A percentile compares a stretch with the other conserved stretches of the same genome.
phyloP scores from a whole-genome alignment of 2,797 vertebrate genomes.

The Falco naumanni region DNA sequence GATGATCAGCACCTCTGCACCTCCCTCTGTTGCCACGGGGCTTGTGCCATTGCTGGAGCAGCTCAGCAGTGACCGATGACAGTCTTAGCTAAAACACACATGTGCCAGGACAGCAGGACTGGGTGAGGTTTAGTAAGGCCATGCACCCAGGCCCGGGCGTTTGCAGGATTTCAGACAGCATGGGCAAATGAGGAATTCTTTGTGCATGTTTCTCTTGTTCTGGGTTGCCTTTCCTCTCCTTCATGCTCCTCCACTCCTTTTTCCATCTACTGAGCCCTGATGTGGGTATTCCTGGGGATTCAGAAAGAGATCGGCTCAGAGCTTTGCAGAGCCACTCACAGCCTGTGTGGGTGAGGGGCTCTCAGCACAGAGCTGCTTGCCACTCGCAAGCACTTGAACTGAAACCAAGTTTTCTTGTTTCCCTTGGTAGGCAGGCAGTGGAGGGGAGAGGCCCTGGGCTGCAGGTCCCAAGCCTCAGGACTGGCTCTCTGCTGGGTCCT shows the following conservation, averaged over 20 bases:
- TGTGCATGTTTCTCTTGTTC: not conserved
- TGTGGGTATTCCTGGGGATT: not conserved
- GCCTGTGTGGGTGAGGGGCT: not conserved
- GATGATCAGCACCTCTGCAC: not conserved
- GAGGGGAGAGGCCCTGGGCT: not conserved
- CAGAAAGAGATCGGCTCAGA: not conserved
- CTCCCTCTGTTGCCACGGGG: not conserved
- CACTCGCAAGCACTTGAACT: not conserved
- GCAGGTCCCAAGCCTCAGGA: not conserved
- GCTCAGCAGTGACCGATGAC: rapidly evolving
- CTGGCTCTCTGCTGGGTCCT: not conserved
- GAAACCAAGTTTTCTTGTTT: not conserved
- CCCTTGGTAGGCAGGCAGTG: rapidly evolving
- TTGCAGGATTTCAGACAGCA: not conserved
- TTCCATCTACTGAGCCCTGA: not conserved
- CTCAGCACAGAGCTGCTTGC: not conserved
- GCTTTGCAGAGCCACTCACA: not conserved
- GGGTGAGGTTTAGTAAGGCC: not conserved
- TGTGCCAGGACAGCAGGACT: not conserved
- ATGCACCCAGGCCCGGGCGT: not conserved
- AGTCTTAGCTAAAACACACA: not conserved
- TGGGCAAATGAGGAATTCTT: not conserved
- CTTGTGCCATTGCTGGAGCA: rapidly evolving
- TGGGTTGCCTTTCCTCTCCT: not conserved
- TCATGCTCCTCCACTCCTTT: not conserved